Evolutionary conservation across 35 echinoderm and acorn worm species (phyloP), one percentile per base, ranked within the genome.

Genomic region (Stichopus chloronotus): DNA sequence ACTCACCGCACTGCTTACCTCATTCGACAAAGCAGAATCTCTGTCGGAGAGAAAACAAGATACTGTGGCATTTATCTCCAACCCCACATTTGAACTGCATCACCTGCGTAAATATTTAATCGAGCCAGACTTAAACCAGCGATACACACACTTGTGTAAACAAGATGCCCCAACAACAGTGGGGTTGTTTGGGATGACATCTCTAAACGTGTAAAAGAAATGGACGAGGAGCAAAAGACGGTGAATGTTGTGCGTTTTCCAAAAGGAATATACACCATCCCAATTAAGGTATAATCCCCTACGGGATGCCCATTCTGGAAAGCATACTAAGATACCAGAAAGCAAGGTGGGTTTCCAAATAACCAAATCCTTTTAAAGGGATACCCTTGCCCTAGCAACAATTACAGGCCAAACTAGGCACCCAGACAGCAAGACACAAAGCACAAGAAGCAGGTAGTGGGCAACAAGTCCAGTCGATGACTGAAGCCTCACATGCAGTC

Each of bases 71-170:
- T 87, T 93, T 58, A 52, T 84, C 23, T 81, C 92, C 53, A 68
- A 93, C 56, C 80, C 92, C 6, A 86, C 79, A 6, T 93, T 93
- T 84, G 83, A 93, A 87, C 21, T 86, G 25, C 63, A 84, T 55
- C 53, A 65, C 4, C 17, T 72, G 3, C 25, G 92, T 17, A 86
- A 81, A 21, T 79, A 92, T 3, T 23, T 84, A 22, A 24, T 93
- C 8, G 87, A 93, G 68, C 81, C 92, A 10, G 92, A 93, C 19
- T 87, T 93, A 55, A 57, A 87, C 59, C 56, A 86, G 65, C 81
- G 59, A 4, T 93, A 93, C 43, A 74, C 56, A 8, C 86, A 93
- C 16, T 59, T 92, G 16, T 92, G 91, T 61, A 92, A 92, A 55
- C 16, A 79, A 7, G 55, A 69, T 16, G 58, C 79, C 10, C 91